A percentile compares a stretch with the other conserved stretches of the same genome.
These are phyloP conservation scores for Dunckerocampus dactyliophorus DNA, from an alignment of 2,113 vertebrate species.

Conservation along the genomic window DNA sequence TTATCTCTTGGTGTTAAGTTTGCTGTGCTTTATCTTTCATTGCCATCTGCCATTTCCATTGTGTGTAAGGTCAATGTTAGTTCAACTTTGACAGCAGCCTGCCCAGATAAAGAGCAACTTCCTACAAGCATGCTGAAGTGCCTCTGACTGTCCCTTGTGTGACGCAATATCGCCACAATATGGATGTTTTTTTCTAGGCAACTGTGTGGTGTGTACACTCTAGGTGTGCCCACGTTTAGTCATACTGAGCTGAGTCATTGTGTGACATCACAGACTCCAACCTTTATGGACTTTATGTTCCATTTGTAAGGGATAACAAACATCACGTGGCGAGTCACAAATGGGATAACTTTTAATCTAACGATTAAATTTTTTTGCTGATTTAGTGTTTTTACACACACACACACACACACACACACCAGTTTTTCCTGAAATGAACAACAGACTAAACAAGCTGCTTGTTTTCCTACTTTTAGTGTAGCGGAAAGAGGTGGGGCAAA, in stretches of 20 bases:
- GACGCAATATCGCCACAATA: too few relatives aligned
- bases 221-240: slow-evolving; percentile 35
- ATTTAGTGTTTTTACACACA: neutral
- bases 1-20: too few relatives aligned
- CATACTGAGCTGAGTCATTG: slow-evolving; percentile 29
- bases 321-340: neutral
- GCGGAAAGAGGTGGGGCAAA: slow-evolving; percentile 19
- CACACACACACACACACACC: neutral
- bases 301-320: neutral
- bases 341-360: neutral
- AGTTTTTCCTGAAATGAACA: neutral
- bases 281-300: neutral
- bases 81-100: too few relatives aligned
- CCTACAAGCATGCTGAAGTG: too few relatives aligned
- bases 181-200: neutral
- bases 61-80: too few relatives aligned
- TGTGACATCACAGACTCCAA: neutral
- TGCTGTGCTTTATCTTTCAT: too few relatives aligned
- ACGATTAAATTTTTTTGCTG: neutral
- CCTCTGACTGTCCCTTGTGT: too few relatives aligned
- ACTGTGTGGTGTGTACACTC: neutral
- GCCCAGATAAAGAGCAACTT: too few relatives aligned
- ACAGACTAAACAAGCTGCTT: neutral
- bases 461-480: slow-evolving; percentile 14
- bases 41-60: too few relatives aligned